These are phyloP conservation scores for Nestor notabilis DNA, from an alignment of 2,113 vertebrate species.

Conservation along the genomic window DNA sequence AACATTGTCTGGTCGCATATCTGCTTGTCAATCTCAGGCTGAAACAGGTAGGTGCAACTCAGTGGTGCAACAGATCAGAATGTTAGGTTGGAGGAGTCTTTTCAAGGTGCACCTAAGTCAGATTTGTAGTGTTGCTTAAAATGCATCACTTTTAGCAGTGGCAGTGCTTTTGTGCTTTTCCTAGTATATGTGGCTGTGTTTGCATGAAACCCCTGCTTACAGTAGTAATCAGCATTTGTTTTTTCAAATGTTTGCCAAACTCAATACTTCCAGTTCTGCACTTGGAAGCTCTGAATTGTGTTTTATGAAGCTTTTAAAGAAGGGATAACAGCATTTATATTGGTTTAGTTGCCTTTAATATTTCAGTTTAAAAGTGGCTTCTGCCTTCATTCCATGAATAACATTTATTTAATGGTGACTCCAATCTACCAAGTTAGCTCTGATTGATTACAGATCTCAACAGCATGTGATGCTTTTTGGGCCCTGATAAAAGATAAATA, in stretches of 20 bases:
- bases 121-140: neutral
- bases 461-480: neutral
- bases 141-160: neutral
- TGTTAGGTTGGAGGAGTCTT: neutral
- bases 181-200: neutral
- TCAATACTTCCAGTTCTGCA: neutral
- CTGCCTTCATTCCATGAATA: neutral
- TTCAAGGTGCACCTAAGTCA: neutral
- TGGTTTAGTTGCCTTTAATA: neutral
- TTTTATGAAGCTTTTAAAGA: neutral
- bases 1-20: slow-evolving; percentile 77
- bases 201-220: neutral
- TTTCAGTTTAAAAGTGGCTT: neutral
- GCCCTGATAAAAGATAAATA: neutral
- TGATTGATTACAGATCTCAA: neutral
- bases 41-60: slow-evolving; percentile 79
- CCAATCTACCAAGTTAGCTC: neutral
- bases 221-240: neutral
- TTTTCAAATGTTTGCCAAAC: neutral
- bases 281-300: neutral
- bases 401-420: neutral
- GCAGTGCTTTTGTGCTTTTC: neutral
- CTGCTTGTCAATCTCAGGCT: slow-evolving; percentile 72
- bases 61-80: neutral
- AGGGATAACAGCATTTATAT: neutral